Conservation (phyloP, 2,888 invertebrate genomes). For the Prenolepis imparis region DNA sequence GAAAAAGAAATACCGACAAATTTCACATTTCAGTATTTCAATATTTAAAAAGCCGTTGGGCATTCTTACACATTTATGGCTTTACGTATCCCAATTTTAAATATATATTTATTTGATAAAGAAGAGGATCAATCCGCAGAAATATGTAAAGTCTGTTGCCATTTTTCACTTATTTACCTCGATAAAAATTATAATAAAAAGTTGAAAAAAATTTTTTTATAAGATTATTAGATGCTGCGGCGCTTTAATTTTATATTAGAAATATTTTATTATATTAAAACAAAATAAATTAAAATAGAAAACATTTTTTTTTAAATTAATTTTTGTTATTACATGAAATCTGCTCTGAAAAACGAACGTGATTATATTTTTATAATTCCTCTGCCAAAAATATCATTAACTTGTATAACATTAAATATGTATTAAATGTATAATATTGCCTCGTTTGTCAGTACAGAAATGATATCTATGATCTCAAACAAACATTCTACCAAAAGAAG, state of each 20-base stretch:
- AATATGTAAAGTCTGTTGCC: neutral
- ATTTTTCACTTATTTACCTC: neutral
- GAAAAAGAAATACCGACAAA: neutral
- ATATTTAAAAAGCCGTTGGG: neutral
- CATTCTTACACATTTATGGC: neutral
- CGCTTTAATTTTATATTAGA: neutral
- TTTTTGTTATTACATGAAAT: neutral
- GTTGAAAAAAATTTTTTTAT: neutral
- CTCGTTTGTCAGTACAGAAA: constrained; percentile 3
- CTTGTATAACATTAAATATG: neutral
- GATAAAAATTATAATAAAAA: neutral
- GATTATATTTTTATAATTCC: neutral
- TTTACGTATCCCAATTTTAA: neutral
- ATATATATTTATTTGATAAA: neutral
- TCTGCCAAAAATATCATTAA: neutral
- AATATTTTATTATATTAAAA: neutral
- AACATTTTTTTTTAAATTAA: too few relatives aligned
- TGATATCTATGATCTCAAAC: neutral
- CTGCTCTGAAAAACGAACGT: neutral
- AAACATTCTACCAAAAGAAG: neutral
- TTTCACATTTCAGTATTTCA: neutral
- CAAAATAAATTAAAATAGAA: neutral
- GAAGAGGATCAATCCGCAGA: neutral
- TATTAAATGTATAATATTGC: neutral
- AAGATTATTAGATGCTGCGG: neutral